A percentile compares a stretch with the other conserved stretches of the same genome.
These are phyloP conservation scores for Nasonia oneida DNA, from an alignment of 2,888 invertebrate species.

Conservation along the genomic window DNA sequence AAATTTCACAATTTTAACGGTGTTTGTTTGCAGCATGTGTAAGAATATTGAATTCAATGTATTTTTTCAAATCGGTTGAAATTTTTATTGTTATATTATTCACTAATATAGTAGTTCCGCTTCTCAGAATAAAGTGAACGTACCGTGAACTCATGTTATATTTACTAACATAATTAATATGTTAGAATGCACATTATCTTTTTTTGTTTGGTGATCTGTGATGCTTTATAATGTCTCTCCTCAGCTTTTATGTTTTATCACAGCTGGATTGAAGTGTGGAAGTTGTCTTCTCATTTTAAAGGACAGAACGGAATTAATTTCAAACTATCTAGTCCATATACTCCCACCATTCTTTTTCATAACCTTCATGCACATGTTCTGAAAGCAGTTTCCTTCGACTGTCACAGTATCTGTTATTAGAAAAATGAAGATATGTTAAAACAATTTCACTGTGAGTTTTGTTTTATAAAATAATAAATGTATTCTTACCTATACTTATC, in stretches of 20 bases:
- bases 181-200: slow-evolving; percentile 68
- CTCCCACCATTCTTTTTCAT: slow-evolving; percentile 99
- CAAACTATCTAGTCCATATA: slow-evolving; percentile 87
- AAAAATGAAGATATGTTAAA: neutral
- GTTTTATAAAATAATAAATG: neutral
- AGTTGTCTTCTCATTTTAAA: slow-evolving; percentile 59
- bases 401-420: slow-evolving; percentile 93
- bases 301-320: slow-evolving; percentile 45
- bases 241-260: slow-evolving; percentile 76
- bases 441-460: neutral
- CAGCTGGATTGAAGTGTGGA: slow-evolving; percentile 76
- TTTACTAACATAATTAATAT: slow-evolving; percentile 70
- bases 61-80: slow-evolving; percentile 27
- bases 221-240: slow-evolving; percentile 66
- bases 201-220: slow-evolving; percentile 57
- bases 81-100: neutral
- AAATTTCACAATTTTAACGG: slow-evolving; percentile 64
- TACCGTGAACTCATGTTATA: slow-evolving; percentile 61
- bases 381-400: slow-evolving; percentile 96
- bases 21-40: slow-evolving; percentile 65
- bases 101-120: neutral
- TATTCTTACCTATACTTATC: slow-evolving; percentile 94
- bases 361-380: slow-evolving; percentile 99
- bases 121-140: slow-evolving; percentile 41
- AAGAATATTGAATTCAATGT: slow-evolving; percentile 56